Conservation (phyloP, 2,888 invertebrate genomes). For the Peribatodes rhomboidaria region DNA sequence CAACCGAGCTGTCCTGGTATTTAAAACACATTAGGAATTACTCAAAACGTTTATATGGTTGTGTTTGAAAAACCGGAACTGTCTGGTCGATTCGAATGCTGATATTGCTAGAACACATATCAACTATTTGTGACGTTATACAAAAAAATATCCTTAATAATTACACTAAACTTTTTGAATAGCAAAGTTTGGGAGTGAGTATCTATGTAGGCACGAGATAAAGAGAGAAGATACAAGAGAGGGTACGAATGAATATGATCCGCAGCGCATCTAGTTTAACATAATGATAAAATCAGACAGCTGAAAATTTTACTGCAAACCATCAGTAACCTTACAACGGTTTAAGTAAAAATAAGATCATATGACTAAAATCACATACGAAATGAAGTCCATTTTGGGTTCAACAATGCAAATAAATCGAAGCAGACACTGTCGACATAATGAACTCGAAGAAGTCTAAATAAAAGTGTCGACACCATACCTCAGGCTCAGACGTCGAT, state of each 20-base stretch:
- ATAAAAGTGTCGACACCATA: slow-evolving; percentile 45
- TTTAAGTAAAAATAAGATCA: no score
- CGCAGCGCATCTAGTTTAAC: no score
- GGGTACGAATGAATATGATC: no score
- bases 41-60: background rate
- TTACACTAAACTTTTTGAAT: no score
- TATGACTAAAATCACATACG: background rate
- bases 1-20: slow-evolving; percentile 21
- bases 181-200: no score
- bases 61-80: slow-evolving; percentile 10
- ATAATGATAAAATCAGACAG: background rate
- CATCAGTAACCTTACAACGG: slow-evolving; percentile 15
- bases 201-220: background rate
- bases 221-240: background rate
- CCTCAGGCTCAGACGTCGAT: slow-evolving; percentile 38
- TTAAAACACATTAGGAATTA: slow-evolving; percentile 5
- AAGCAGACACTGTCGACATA: slow-evolving; percentile 14
- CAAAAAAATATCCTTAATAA: no score
- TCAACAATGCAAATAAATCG: slow-evolving; percentile 25
- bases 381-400: slow-evolving; percentile 16
- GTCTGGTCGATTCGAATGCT: background rate
- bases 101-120: no score
- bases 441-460: slow-evolving; percentile 36
- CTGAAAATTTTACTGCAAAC: background rate
- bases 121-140: no score